A percentile compares a stretch with the other conserved stretches of the same genome.
phyloP scores from a whole-genome alignment of 2,113 vertebrate genomes.

The Semnornis frantzii region DNA sequence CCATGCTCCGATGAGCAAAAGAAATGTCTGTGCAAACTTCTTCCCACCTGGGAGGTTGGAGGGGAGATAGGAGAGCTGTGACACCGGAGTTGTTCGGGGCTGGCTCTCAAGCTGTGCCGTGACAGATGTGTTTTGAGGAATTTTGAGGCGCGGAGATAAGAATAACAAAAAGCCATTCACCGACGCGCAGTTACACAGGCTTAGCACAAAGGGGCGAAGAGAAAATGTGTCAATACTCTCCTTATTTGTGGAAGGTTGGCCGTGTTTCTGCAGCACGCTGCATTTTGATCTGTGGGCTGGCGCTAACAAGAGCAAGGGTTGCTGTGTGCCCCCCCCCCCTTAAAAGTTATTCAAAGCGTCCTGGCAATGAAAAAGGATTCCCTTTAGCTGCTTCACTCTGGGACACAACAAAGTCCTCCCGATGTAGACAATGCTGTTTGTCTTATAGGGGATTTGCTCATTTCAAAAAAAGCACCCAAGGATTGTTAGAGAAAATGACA shows the following conservation, averaged over 20 bases:
- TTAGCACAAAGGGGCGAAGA: constrained; percentile 31
- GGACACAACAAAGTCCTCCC: neutral
- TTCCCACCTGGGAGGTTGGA: constrained; percentile 66
- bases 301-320: neutral
- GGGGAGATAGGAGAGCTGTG: constrained; percentile 45
- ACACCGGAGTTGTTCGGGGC: constrained; percentile 58
- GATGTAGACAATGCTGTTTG: neutral
- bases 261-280: constrained; percentile 6
- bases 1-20: constrained; percentile 56
- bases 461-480: neutral
- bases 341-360: neutral
- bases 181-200: neutral
- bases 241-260: constrained; percentile 9
- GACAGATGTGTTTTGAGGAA: constrained; percentile 70
- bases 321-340: neutral
- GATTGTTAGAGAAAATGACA: neutral
- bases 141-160: constrained; percentile 60
- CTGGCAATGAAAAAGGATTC: neutral
- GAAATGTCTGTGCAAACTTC: constrained; percentile 56
- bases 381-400: neutral
- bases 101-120: constrained; percentile 50
- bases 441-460: neutral
- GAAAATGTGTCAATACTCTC: constrained; percentile 27
- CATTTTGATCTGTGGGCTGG: neutral
- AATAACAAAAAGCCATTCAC: constrained; percentile 68